Percentiles rank a stretch among this genome's conserved stretches.
Conservation (phyloP, 2,888 invertebrate species). For the Amblyjoppa fuscipennis region DNA sequence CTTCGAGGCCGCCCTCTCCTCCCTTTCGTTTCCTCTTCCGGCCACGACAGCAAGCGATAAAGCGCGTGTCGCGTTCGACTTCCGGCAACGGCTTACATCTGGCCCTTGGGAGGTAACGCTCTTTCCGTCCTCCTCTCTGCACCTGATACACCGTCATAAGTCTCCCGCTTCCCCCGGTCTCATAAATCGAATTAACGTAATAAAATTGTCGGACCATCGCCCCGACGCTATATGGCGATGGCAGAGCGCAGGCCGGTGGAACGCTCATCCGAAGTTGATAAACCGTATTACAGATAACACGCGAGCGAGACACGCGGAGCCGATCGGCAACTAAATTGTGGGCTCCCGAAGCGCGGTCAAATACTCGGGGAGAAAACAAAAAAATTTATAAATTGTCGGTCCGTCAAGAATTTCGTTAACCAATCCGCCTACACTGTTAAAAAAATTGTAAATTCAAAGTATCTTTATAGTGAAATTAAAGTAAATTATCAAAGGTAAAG, state of each 20-base stretch:
- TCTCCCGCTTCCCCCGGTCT: constrained; percentile 13
- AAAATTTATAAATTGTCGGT: no score
- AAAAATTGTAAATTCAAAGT: no score
- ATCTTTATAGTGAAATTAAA: no score
- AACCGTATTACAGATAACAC: neutral
- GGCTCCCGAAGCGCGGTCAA: neutral
- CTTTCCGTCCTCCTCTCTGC: neutral
- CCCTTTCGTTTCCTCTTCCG: constrained; percentile 17
- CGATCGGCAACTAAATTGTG: neutral
- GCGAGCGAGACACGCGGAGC: neutral
- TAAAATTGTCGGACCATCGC: constrained; percentile 71
- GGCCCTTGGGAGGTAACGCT: constrained; percentile 25
- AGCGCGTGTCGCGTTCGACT: constrained; percentile 30
- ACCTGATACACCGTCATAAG: neutral
- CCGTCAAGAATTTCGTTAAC: no score
- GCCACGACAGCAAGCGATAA: constrained; percentile 29
- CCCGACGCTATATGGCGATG: neutral
- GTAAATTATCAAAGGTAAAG: no score
- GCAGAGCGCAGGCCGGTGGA: neutral
- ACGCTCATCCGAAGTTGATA: neutral
- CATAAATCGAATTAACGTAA: constrained; percentile 75
- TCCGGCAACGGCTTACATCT: constrained; percentile 39
- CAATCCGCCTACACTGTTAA: no score
- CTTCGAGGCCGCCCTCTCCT: neutral
- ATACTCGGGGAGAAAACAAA: neutral